phyloP scores from a whole-genome alignment of 1,140 invertebrate genomes.

The Hylaeus volcanicus region DNA sequence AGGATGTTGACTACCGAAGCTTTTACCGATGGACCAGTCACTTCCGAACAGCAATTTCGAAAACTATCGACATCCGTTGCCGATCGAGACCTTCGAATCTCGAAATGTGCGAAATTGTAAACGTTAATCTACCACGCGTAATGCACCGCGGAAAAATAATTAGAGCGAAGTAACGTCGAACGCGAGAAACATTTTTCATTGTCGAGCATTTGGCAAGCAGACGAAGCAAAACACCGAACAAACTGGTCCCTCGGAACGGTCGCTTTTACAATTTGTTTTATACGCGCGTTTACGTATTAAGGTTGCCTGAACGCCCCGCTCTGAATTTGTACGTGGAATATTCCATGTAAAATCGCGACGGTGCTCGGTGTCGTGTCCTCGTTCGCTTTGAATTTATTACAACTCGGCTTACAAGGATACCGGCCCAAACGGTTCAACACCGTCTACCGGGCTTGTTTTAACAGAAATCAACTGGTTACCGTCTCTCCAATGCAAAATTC shows the following conservation, averaged over 20 bases:
- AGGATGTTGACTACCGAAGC: too few relatives aligned
- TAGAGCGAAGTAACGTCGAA: background rate
- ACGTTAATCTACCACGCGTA: too few relatives aligned
- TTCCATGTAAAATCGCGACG: constrained; percentile 52
- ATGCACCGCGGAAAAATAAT: background rate
- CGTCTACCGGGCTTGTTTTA: constrained; percentile 15
- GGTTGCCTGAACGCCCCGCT: constrained; percentile 13
- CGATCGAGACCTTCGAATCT: too few relatives aligned
- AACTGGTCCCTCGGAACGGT: background rate
- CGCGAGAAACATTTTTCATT: background rate
- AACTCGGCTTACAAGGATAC: constrained; percentile 38
- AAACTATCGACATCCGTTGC: too few relatives aligned
- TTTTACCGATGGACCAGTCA: too few relatives aligned
- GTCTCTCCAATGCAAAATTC: background rate
- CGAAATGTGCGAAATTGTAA: too few relatives aligned
- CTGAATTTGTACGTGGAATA: constrained; percentile 58
- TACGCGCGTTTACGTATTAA: constrained; percentile 23
- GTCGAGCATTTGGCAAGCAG: background rate
- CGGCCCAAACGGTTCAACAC: constrained; percentile 16
- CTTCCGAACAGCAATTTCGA: too few relatives aligned
- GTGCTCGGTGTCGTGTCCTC: constrained; percentile 22
- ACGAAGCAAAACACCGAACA: background rate
- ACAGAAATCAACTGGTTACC: constrained; percentile 40
- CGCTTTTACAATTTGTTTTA: constrained; percentile 12
- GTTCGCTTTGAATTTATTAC: constrained; percentile 57